Evolutionary conservation across 2,888 invertebrate genomes (phyloP), one percentile per base, ranked within the genome.

Genomic region (Metallyticus violacea): DNA sequence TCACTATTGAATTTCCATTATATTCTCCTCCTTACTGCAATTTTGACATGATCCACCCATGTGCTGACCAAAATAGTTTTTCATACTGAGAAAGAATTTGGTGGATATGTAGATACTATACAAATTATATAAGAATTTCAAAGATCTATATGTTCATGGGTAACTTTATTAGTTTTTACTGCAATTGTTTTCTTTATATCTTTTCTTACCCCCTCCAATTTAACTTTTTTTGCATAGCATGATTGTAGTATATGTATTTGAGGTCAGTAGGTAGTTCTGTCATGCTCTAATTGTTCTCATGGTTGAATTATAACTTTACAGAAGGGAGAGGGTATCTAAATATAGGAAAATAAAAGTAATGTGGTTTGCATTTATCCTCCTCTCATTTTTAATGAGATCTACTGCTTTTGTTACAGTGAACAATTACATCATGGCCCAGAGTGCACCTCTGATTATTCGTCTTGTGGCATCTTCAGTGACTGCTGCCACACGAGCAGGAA

Each of bases 401-500:
- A n/a, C 4, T 27, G 26, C 26, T 40, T 77, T 77, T 83, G 30
- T 28, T 77, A 1, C 77, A 83, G 26, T 1, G 2, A 26, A 79
- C 15, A 22, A 7, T 25, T 26, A 22, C 9, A 81, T 77, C 26
- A 96, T 96, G 95, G 93, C 95, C 87, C 93, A 94, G 90, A 94
- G 92, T 90, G 90, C 92, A 88, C 95, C 96, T 80, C 91, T 97
- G 87, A 92, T 97, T 89, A 93, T 96, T 89, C 93, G 95, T 88
- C 90, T 97, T 86, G 92, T 97, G 85, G 96, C 97, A 77, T 95
- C 96, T 22, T 97, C 97, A 30, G 95, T 97, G 29, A 94, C 94
- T 79, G 96, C 96, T 30, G 97, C 98, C 0, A 94, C 94, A 89
- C 94, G 96, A 90, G 98, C 98, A 88, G 98, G 98, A 0, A 95